These are phyloP conservation scores for Hippocampus abdominalis DNA, from an alignment of 2,113 vertebrate species.

Conservation along the genomic window DNA sequence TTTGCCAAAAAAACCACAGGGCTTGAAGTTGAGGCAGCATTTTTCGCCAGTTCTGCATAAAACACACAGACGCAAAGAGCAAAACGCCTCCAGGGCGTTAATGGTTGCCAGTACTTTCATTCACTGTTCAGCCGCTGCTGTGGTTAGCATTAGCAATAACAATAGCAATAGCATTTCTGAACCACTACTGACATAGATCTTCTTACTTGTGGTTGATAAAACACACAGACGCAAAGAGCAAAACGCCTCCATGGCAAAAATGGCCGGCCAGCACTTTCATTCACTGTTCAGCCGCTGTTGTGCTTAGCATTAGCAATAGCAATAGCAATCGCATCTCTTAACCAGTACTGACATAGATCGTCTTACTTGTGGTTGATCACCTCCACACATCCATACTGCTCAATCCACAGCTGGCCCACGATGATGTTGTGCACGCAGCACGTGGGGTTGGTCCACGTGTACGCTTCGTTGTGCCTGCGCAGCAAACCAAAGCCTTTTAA, in stretches of 20 bases:
- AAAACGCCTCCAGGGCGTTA: no score
- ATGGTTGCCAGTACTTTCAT: no score
- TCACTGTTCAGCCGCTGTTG: no score
- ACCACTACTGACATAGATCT: background rate
- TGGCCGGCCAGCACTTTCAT: no score
- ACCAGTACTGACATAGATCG: background rate
- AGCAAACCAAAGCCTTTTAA: background rate
- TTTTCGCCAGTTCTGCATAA: conserved; percentile 87
- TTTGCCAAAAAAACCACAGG: conserved; percentile 96
- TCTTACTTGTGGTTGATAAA: conserved; percentile 82
- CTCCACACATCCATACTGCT: conserved; percentile 94
- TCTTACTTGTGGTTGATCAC: conserved; percentile 92
- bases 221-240: conserved; percentile 7
- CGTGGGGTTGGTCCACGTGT: conserved; percentile 96
- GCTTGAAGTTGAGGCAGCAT: conserved; percentile 92
- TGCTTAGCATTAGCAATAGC: no score
- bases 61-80: conserved; percentile 16
- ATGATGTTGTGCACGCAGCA: conserved; percentile 99
- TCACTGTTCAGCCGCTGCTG: no score
- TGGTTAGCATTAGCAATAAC: no score
- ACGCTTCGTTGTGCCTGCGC: conserved; percentile 85
- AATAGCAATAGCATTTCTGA: no score
- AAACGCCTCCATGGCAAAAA: no score
- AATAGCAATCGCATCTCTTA: no score
- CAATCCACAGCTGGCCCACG: conserved; percentile 97